Evolutionary conservation across 2,888 invertebrate genomes (phyloP).

Genomic region (Calliphora vomitoria): DNA sequence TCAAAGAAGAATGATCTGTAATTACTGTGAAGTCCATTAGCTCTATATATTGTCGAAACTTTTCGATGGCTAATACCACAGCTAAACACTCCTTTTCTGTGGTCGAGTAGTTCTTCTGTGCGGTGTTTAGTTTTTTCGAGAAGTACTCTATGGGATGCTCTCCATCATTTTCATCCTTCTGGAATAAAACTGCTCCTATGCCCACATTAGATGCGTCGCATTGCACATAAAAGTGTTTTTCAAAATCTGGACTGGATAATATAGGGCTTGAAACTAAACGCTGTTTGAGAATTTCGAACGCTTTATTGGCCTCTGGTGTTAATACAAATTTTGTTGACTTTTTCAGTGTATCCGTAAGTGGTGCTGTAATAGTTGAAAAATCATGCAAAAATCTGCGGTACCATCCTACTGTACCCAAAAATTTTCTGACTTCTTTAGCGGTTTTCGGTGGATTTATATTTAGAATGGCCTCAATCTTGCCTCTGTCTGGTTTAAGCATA

Average conservation of each 20-base stretch:
- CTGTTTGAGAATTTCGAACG: slow-evolving; percentile 32
- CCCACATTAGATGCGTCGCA: slow-evolving; percentile 50
- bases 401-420: slow-evolving; percentile 39
- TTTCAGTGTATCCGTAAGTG: slow-evolving; percentile 12
- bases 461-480: not conserved
- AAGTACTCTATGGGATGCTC: slow-evolving; percentile 34
- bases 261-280: slow-evolving; percentile 25
- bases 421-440: slow-evolving; percentile 7
- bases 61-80: too few relatives aligned
- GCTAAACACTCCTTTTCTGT: too few relatives aligned
- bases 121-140: not conserved
- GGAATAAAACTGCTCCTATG: slow-evolving; percentile 44
- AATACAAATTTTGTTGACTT: slow-evolving; percentile 15
- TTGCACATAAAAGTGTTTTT: slow-evolving; percentile 37
- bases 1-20: too few relatives aligned
- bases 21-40: too few relatives aligned
- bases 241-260: slow-evolving; percentile 31
- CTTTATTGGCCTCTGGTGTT: not conserved
- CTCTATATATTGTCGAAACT: too few relatives aligned
- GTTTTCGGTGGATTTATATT: not conserved
- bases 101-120: not conserved
- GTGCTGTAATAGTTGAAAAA: slow-evolving; percentile 19
- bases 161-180: slow-evolving; percentile 21
- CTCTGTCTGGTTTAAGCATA: not conserved
- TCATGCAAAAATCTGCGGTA: not conserved